Percentiles rank a stretch among this genome's conserved stretches.
These are phyloP conservation scores for Drosophila neonasuta DNA, from an alignment of 2,888 invertebrate genomes.

Conservation along the genomic window DNA sequence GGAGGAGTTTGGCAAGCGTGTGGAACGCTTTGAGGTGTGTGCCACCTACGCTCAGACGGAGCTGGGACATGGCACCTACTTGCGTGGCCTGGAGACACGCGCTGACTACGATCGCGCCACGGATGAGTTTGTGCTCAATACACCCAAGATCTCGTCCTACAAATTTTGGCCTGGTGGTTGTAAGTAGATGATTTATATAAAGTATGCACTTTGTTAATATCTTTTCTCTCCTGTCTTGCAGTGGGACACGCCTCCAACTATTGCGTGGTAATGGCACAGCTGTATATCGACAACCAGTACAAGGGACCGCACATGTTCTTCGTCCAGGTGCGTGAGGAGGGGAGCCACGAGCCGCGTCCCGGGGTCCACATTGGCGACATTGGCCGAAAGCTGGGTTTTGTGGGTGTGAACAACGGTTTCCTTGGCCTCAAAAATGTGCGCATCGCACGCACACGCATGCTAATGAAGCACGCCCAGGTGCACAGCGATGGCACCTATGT, in stretches of 20 bases:
- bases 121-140: conserved; percentile 93
- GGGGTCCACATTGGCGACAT: conserved; percentile 97
- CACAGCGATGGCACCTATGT: conserved; percentile 95
- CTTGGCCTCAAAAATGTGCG: conserved; percentile 92
- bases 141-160: conserved; percentile 92
- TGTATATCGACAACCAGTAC: conserved; percentile 90
- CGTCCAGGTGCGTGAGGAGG: conserved; percentile 94
- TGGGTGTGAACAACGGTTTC: conserved; percentile 95
- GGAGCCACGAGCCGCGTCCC: conserved; percentile 91
- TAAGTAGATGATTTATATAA: conserved; percentile 82
- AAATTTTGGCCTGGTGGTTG: conserved; percentile 99
- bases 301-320: conserved; percentile 96
- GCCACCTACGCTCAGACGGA: conserved; percentile 99
- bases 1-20: conserved; percentile 91
- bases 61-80: conserved; percentile 96
- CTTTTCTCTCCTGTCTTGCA: conserved; percentile 75
- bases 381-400: conserved; percentile 95
- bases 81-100: conserved; percentile 94
- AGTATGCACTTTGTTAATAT: not conserved
- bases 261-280: conserved; percentile 94
- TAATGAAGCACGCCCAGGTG: conserved; percentile 96
- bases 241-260: conserved; percentile 97
- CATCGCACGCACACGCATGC: conserved; percentile 93
- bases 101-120: conserved; percentile 92
- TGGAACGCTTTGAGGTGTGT: conserved; percentile 90